Percentiles rank a stretch among this genome's conserved stretches.
Evolutionary conservation across 2,797 vertebrate species (phyloP).

Genomic region (Cossypha dichroa): DNA sequence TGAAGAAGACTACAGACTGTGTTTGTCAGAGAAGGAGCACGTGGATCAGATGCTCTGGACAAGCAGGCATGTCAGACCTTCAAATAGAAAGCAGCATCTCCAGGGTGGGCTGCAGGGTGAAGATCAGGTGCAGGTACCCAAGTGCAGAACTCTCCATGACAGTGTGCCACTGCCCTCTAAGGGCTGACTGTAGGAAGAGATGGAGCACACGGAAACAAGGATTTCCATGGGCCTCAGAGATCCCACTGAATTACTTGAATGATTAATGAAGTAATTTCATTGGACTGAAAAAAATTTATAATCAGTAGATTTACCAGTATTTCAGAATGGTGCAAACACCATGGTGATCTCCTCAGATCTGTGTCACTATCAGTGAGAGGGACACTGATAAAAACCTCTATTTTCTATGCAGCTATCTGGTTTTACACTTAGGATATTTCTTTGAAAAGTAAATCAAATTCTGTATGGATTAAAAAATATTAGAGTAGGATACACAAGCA

Average conservation of each 20-base stretch:
- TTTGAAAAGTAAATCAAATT: background rate
- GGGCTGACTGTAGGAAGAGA: background rate
- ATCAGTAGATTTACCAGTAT: background rate
- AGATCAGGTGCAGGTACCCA: background rate
- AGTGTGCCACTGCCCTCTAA: background rate
- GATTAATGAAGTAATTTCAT: background rate
- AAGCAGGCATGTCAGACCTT: background rate
- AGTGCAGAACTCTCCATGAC: background rate
- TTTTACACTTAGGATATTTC: background rate
- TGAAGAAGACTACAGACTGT: background rate
- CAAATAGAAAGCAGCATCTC: background rate
- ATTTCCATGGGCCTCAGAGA: accelerated
- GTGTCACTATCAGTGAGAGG: background rate
- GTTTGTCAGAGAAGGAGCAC: background rate
- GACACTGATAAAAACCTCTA: background rate
- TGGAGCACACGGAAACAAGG: background rate
- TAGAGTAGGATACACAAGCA: background rate
- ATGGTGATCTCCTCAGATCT: background rate
- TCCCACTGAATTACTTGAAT: background rate
- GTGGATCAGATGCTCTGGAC: background rate
- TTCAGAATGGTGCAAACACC: background rate
- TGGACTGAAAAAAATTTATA: background rate
- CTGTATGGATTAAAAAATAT: background rate
- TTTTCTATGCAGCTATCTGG: background rate
- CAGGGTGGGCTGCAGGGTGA: background rate